Evolutionary conservation across 92 coral and sea anemone species (phyloP), one percentile per base, ranked within the genome.

Genomic region (Isaurus tuberculatus): DNA sequence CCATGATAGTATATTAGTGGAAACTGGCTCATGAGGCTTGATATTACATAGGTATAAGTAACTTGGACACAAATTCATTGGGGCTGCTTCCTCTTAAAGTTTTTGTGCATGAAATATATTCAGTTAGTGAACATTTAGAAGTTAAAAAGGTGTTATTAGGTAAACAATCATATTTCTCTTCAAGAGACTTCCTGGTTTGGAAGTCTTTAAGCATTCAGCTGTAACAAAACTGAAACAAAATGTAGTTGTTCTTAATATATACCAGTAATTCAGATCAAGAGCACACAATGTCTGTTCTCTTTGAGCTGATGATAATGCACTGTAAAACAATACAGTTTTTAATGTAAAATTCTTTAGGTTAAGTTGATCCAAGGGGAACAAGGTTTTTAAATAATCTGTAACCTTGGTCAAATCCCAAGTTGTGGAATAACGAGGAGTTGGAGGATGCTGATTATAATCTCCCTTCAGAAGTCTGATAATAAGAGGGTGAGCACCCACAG

Each of bases 381-480:
- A 70, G 16, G 91, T 87, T 33, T 57, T 72, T n/a, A 80, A 73
- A 65, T 87, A 87, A 17, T 16, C 8, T 9, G 89, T 88, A 7
- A 91, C 94, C 65, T 84, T 81, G 22, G 89, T 5, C 48, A 91
- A 89, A 85, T 88, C 89, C 89, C 89, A 88, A 10, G 91, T 91
- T 5, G 85, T 20, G 6, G 85, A 53, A 67, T 88, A 88, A 36
- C 91, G 75, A 10, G 94, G 88, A 80, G 31, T 22, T 55, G 89
- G 91, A 42, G 83, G 3, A 2, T 86, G 70, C 20, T 55, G 65
- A 49, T 79, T 25, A 37, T 79, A 87, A 51, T 87, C 55, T 84
- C 91, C 89, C 65, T 91, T 85, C 4, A 87, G 84, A 1, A 84
- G 87, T 48, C 89, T 79, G 33, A 66, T 53, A 25, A 88, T 61